Base-by-base conservation (phyloP, 2,888 invertebrate species). In the Dynastes maya region DNA sequence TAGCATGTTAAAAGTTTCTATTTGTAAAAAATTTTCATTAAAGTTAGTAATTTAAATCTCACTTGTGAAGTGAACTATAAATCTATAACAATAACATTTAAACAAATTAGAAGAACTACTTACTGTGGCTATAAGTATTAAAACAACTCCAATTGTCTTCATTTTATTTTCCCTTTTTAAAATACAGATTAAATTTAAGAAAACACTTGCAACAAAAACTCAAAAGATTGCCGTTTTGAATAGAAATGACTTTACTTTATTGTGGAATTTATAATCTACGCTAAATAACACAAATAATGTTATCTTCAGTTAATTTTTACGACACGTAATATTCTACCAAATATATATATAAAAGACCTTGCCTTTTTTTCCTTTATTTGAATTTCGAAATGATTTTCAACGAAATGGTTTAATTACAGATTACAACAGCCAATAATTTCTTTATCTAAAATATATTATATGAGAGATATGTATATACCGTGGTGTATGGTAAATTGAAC, bases 261-360 rank as follows among this genome's bases (percentile, higher is more conserved):
- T 67, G 45, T 22, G 32, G 13, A 37, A 9, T 51, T 51, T 49
- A 49, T 68, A 68, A 68, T 49, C 67, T 49, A 45, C 8, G 11
- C 11, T 45, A 49, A 68, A 22, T n/a, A 27, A 45, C 22, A 22
- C 49, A 68, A 68, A 68, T 49, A 68, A 11, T 49, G 37, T 49
- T 68, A 68, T 68, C 67, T 68, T 45, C 27, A 5, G 13, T 16
- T 45, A 6, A 45, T 67, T 32, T 67, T 67, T 67, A 67, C 16
- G 53, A 53, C 2, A 16, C 16, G 16, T 53, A 53, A 53, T 53
- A 16, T 53, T 16, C 6, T 16, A 11, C 9, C 8, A 11, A 11
- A 9, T 8, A 8, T 45, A 45, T 0, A 45, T 45, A 45, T 4
- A 45, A 45, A 45, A 45, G 16, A 2, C 53, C n/a, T 53, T 16